A percentile compares a stretch with the other conserved stretches of the same genome.
Conservation (phyloP, 2,888 invertebrate species). For the Pollenia labialis region DNA sequence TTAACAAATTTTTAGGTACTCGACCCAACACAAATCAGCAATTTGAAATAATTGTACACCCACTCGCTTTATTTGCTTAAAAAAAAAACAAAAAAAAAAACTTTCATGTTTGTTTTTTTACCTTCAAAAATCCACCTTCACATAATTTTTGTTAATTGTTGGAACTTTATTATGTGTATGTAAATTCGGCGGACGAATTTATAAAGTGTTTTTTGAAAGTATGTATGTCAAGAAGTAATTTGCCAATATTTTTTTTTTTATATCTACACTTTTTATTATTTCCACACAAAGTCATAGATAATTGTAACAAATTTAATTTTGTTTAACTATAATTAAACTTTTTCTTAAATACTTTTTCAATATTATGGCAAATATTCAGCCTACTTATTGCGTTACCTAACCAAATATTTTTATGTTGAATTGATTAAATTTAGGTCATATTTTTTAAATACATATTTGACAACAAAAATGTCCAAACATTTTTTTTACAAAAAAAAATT, state of each 20-base stretch:
- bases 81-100: background rate
- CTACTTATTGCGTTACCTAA: background rate
- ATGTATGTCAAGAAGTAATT: constrained; percentile 68
- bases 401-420: background rate
- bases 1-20: constrained; percentile 20
- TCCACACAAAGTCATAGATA: background rate
- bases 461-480: no score
- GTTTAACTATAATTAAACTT: background rate
- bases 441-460: no score
- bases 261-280: background rate
- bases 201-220: constrained; percentile 40
- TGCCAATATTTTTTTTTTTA: constrained; percentile 27
- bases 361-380: background rate
- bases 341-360: background rate
- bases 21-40: constrained; percentile 15
- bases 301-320: background rate
- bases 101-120: constrained; percentile 18
- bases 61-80: constrained; percentile 35
- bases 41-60: constrained; percentile 50
- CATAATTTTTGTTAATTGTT: constrained; percentile 59
- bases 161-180: background rate
- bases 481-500: no score
- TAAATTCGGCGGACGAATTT: constrained; percentile 29
- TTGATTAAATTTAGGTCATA: no score
- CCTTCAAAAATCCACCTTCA: constrained; percentile 63